Conservation (phyloP, 2,888 invertebrate genomes). For the Ephialtes manifestator region DNA sequence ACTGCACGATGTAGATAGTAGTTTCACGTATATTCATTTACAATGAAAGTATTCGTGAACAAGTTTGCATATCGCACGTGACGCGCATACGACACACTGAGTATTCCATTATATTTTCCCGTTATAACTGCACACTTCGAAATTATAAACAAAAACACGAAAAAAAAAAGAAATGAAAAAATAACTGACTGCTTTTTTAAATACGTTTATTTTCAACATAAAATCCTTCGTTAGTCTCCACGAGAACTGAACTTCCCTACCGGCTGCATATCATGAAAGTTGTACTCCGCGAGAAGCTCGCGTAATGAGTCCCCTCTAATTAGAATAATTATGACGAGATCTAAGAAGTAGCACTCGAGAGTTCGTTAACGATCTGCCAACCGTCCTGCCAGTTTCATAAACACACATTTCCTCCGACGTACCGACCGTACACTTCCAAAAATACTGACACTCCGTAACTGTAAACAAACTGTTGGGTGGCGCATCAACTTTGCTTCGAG, state of each 20-base stretch:
- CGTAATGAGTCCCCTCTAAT: constrained; percentile 50
- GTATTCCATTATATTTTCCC: not conserved
- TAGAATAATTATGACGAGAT: constrained; percentile 61
- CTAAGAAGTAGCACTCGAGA: constrained; percentile 46
- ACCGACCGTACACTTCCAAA: constrained; percentile 31
- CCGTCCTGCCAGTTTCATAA: constrained; percentile 33
- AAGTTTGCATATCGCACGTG: constrained; percentile 7
- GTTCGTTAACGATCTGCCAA: constrained; percentile 71
- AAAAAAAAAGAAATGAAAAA: no score
- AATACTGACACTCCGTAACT: constrained; percentile 59
- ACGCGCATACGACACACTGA: not conserved
- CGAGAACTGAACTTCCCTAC: constrained; percentile 11
- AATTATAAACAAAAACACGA: constrained; percentile 1
- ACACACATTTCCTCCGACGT: constrained; percentile 13
- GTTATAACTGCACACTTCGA: not conserved
- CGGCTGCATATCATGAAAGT: constrained; percentile 37
- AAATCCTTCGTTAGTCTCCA: constrained; percentile 8
- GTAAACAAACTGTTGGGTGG: constrained; percentile 57
- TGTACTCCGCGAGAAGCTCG: constrained; percentile 24
- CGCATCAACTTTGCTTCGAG: constrained; percentile 54
- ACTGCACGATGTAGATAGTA: constrained; percentile 37
- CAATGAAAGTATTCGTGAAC: constrained; percentile 27
- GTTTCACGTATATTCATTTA: constrained; percentile 30
- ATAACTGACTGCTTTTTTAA: not conserved
- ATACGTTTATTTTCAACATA: constrained; percentile 17